Base-by-base conservation (phyloP, 2,113 vertebrate species). In the Cavia porcellus region DNA sequence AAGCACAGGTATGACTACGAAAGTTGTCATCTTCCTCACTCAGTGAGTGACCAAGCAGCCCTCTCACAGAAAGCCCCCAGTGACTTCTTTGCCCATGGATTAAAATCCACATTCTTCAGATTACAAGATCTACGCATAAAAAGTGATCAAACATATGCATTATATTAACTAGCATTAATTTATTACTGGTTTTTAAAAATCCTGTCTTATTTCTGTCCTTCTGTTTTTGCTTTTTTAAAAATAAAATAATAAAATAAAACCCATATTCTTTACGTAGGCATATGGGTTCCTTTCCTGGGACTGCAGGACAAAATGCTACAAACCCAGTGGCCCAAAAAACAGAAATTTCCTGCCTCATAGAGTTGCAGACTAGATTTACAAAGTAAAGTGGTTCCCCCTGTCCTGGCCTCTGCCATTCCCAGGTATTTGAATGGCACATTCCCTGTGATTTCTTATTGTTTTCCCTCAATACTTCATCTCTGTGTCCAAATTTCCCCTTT, bases 11-110 rank as follows among this genome's bases (percentile, higher is more conserved):
- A 13, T 38, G 15, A 45, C 47, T 66, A 24, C 25, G 55, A 38
- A 55, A 35, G 38, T 30, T 25, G 32, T 81, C 72, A 24, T 28
- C 38, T 84, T 61, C 85, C 82, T 95, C 42, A 42, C 85, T 13
- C 6, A 12, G 38, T 38, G 15, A 55, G 47, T 38, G 57, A 38
- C 30, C 0, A 0, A 0, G n/a, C 15, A 55, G 17, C 12, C 38
- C 45, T 59, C 59, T 64, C 30, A 11, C 52, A 4, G 2, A 59
- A 74, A 70, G 20, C 19, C 50, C 13, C 28, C 30, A 25, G 5
- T 45, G 79, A 50, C 59, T 20, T 66, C 62, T 77, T 89, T 42
- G 80, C 84, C n/a, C 57, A 47, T 62, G 57, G 42, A 45, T 61
- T 82, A 47, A 80, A 74, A 30, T 35, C 42, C 17, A 19, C 15